phyloP scores from a whole-genome alignment of 2,797 vertebrate genomes.

The Dendrocincla fuliginosa region DNA sequence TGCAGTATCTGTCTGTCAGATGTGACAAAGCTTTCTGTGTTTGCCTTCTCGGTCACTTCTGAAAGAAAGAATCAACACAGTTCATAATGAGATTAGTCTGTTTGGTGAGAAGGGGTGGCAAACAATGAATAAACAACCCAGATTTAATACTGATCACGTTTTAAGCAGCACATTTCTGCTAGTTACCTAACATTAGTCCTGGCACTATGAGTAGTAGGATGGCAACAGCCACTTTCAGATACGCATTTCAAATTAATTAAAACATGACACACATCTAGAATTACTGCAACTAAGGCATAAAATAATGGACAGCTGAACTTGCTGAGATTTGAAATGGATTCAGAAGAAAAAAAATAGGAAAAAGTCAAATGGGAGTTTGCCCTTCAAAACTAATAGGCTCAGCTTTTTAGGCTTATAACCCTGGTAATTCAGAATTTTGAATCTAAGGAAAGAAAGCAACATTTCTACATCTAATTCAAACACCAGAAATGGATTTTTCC shows the following conservation, averaged over 20 bases:
- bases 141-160: neutral
- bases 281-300: neutral
- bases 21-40: neutral
- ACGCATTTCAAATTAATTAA: neutral
- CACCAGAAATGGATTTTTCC: neutral
- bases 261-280: neutral
- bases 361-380: neutral
- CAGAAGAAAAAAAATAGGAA: neutral
- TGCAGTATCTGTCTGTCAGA: neutral
- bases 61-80: neutral
- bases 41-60: neutral
- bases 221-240: neutral
- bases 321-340: neutral
- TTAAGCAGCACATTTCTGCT: constrained; percentile 7
- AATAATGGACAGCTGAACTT: constrained; percentile 6
- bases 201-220: neutral
- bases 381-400: neutral
- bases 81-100: constrained; percentile 41
- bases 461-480: neutral
- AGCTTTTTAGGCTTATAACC: neutral
- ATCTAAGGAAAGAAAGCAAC: neutral
- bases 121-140: neutral
- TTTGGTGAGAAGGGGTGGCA: constrained; percentile 1
- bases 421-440: neutral
- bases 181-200: constrained; percentile 15